These are phyloP conservation scores for Drosophila paranaensis DNA, from an alignment of 2,888 invertebrate species.

Conservation along the genomic window DNA sequence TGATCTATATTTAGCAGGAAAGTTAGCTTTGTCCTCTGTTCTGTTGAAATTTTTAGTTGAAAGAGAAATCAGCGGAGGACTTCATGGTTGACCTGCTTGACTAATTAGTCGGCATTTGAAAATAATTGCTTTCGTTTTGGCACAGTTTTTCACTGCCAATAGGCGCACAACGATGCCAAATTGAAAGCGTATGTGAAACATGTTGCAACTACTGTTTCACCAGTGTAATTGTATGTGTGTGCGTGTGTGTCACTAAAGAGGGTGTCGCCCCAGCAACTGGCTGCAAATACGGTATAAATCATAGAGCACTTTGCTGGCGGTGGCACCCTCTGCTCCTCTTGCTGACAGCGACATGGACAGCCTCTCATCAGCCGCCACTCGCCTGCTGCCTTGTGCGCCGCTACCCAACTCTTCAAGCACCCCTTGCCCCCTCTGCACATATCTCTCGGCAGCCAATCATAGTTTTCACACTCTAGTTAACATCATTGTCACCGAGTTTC, in stretches of 20 bases:
- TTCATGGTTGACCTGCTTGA: constrained; percentile 4
- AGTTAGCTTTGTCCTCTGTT: neutral
- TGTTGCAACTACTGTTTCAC: constrained; percentile 15
- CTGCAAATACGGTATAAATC: constrained; percentile 64
- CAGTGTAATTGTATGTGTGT: neutral
- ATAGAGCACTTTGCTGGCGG: constrained; percentile 55
- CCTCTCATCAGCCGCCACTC: constrained; percentile 36
- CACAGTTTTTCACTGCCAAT: constrained; percentile 17
- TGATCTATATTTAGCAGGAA: neutral
- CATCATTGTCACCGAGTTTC: constrained; percentile 78
- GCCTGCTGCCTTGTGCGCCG: neutral
- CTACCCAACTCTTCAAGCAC: neutral
- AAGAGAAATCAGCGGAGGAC: neutral
- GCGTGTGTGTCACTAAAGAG: constrained; percentile 2
- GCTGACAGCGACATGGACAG: constrained; percentile 35
- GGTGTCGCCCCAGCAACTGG: constrained; percentile 18
- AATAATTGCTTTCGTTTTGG: constrained; percentile 30
- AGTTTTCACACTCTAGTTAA: constrained; percentile 81
- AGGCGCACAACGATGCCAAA: constrained; percentile 9
- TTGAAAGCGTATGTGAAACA: constrained; percentile 27
- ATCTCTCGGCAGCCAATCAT: constrained; percentile 74
- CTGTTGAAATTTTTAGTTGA: neutral
- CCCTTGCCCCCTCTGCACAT: constrained; percentile 10
- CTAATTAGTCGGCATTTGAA: constrained; percentile 25
- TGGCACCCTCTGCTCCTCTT: constrained; percentile 12